Conservation (phyloP, 2,888 invertebrate genomes). For the Apamea anceps region DNA sequence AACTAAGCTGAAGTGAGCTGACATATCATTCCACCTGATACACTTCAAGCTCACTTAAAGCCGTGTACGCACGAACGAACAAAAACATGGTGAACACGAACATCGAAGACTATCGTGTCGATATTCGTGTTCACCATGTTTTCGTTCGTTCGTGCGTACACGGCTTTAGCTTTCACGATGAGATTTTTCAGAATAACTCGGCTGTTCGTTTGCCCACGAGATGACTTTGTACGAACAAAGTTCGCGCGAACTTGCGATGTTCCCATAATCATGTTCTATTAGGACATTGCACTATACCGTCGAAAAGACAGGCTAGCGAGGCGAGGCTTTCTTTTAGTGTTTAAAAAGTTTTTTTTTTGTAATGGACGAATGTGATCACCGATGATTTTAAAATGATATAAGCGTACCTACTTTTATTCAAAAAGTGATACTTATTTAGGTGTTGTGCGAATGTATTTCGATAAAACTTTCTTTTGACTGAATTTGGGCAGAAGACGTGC, state of each 20-base stretch:
- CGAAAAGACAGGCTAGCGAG: neutral
- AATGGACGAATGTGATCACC: slow-evolving; percentile 87
- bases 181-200: too few relatives aligned
- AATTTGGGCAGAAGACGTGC: slow-evolving; percentile 7
- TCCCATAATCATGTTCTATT: neutral
- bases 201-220: too few relatives aligned
- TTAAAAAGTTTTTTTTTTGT: slow-evolving; percentile 58
- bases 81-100: too few relatives aligned
- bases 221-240: neutral
- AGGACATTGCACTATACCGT: neutral
- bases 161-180: too few relatives aligned
- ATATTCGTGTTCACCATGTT: too few relatives aligned
- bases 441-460: slow-evolving; percentile 52
- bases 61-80: too few relatives aligned
- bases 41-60: too few relatives aligned
- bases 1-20: too few relatives aligned
- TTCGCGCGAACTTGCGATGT: neutral
- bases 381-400: slow-evolving; percentile 71
- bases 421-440: slow-evolving; percentile 64
- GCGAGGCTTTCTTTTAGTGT: slow-evolving; percentile 43
- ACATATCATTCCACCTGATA: too few relatives aligned
- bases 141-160: too few relatives aligned
- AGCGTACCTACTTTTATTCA: slow-evolving; percentile 55
- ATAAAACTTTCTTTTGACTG: slow-evolving; percentile 8
- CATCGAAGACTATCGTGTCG: too few relatives aligned